Conservation (phyloP, 2,113 vertebrate species). For the Monopterus albus region DNA sequence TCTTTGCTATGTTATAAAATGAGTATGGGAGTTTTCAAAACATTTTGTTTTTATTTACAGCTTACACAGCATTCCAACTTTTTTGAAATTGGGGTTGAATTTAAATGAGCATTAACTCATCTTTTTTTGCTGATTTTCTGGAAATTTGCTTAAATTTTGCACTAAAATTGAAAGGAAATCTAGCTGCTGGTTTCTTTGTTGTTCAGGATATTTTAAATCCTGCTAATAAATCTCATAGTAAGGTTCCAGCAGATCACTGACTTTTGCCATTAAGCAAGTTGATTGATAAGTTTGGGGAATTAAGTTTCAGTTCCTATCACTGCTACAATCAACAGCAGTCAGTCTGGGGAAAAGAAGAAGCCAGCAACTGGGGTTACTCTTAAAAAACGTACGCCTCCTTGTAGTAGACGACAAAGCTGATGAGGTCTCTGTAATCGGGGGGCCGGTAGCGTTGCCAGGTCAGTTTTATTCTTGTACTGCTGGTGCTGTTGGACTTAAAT, state of each 20-base stretch:
- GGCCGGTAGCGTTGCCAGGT: slow-evolving; percentile 94
- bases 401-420: slow-evolving; percentile 98
- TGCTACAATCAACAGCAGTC: neutral
- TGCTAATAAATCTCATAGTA: neutral
- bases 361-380: neutral
- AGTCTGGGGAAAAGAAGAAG: neutral
- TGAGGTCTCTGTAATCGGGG: slow-evolving; percentile 92
- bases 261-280: slow-evolving; percentile 1
- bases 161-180: neutral
- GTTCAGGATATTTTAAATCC: neutral
- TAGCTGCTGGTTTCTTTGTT: neutral
- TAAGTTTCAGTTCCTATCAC: neutral
- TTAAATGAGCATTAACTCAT: too few species aligned
- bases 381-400: slow-evolving; percentile 94
- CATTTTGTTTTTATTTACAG: too few species aligned
- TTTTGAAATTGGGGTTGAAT: too few species aligned
- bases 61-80: too few species aligned
- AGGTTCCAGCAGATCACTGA: neutral
- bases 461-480: slow-evolving; percentile 90
- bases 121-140: too few species aligned
- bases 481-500: slow-evolving; percentile 91
- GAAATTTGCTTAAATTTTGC: too few species aligned
- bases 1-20: too few species aligned
- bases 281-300: neutral
- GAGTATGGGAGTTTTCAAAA: too few species aligned